A percentile compares a stretch with the other conserved stretches of the same genome.
These are phyloP conservation scores for Megamerina dolium DNA, from an alignment of 2,888 invertebrate species.

Conservation along the genomic window DNA sequence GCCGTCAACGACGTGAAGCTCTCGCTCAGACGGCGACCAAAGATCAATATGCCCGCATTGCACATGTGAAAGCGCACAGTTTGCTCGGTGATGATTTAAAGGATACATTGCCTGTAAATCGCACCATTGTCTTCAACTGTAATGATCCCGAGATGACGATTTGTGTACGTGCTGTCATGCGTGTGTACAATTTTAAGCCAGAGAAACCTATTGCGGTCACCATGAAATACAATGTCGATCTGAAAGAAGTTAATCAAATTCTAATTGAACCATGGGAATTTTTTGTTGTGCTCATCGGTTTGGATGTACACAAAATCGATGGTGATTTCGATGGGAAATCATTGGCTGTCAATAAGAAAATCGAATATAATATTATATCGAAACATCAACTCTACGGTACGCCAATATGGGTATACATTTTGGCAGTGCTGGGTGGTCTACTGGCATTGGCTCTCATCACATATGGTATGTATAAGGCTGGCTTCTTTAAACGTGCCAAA, in stretches of 20 bases:
- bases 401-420: slow-evolving; percentile 50
- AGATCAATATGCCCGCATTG: slow-evolving; percentile 40
- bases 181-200: slow-evolving; percentile 40
- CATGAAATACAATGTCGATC: slow-evolving; percentile 41
- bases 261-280: slow-evolving; percentile 47
- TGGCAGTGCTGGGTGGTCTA: slow-evolving; percentile 49
- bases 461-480: slow-evolving; percentile 47
- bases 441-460: slow-evolving; percentile 45
- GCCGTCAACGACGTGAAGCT: slow-evolving; percentile 33
- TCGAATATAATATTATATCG: slow-evolving; percentile 47
- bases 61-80: slow-evolving; percentile 35
- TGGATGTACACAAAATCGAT: slow-evolving; percentile 36
- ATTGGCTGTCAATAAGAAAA: slow-evolving; percentile 33
- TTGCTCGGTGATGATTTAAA: slow-evolving; percentile 41
- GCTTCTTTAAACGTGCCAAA: slow-evolving; percentile 51
- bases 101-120: slow-evolving; percentile 42
- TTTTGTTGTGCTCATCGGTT: slow-evolving; percentile 41
- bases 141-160: slow-evolving; percentile 38
- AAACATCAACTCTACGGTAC: slow-evolving; percentile 39
- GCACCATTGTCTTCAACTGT: slow-evolving; percentile 49
- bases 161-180: slow-evolving; percentile 42
- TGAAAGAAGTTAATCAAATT: slow-evolving; percentile 45
- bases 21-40: slow-evolving; percentile 33
- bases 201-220: slow-evolving; percentile 38
- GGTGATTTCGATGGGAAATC: slow-evolving; percentile 33